phyloP scores from a whole-genome alignment of 92 coral and sea anemone genomes.

The Pocillopora meandrina region DNA sequence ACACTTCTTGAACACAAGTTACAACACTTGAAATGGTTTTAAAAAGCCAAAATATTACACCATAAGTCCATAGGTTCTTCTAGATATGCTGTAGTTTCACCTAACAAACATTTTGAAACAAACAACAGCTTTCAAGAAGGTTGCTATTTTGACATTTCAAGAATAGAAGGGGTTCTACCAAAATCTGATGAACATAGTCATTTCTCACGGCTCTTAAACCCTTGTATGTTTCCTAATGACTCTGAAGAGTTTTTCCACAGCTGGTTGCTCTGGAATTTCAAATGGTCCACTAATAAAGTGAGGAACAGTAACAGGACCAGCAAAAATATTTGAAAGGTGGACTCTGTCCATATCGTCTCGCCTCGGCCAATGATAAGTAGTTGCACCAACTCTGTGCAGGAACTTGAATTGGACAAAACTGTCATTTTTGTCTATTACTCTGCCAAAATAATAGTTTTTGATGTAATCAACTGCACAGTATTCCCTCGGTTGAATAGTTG shows the following conservation, averaged over 20 bases:
- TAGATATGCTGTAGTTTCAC: too few species aligned
- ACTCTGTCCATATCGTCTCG: not conserved
- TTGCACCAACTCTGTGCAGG: conserved; percentile 41
- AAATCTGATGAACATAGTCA: too few species aligned
- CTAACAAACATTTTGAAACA: too few species aligned
- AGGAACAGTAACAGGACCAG: not conserved
- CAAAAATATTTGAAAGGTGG: not conserved
- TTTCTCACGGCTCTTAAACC: not conserved
- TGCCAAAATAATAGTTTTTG: conserved; percentile 44
- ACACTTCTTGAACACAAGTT: not conserved
- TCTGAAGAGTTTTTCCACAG: too few species aligned
- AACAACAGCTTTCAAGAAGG: too few species aligned
- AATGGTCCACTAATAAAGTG: not conserved
- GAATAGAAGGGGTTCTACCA: too few species aligned
- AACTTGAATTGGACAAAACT: conserved; percentile 47
- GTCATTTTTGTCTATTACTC: conserved; percentile 42
- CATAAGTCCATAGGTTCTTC: too few species aligned
- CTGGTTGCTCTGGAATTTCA: too few species aligned
- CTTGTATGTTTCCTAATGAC: not conserved
- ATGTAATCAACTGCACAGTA: conserved; percentile 56
- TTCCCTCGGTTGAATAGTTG: conserved; percentile 45
- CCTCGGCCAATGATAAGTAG: conserved; percentile 27
- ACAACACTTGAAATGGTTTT: not conserved
- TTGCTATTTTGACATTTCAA: too few species aligned
- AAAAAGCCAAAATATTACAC: not conserved